Evolutionary conservation across 2,888 invertebrate species (phyloP).

Genomic region (Eurois occulta): DNA sequence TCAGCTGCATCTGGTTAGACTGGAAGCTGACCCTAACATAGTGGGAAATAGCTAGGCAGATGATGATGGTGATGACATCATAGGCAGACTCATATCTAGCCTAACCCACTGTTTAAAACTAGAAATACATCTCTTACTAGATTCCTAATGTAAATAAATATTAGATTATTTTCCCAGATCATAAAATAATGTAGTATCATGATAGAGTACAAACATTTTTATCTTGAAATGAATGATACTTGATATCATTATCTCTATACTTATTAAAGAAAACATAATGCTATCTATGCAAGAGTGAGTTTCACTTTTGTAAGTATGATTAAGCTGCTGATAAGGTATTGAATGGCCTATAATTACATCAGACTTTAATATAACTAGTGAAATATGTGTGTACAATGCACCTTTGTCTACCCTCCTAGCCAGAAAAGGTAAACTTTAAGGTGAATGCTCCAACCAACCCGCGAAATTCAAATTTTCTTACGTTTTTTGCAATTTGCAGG

Average conservation of each 20-base stretch:
- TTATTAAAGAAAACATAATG: slow-evolving; percentile 6
- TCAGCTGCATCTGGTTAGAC: background rate
- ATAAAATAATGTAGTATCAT: slow-evolving; percentile 6
- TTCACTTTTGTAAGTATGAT: background rate
- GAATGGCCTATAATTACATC: background rate
- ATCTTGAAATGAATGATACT: slow-evolving; percentile 24
- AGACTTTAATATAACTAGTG: background rate
- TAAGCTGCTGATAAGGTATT: slow-evolving; percentile 18
- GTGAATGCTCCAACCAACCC: too few species aligned
- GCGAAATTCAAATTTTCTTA: too few species aligned
- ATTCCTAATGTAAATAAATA: slow-evolving; percentile 13
- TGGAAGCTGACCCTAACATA: background rate
- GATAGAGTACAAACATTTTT: slow-evolving; percentile 16
- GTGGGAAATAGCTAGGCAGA: background rate
- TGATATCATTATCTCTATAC: slow-evolving; percentile 13
- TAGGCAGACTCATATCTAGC: background rate
- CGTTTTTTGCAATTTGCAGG: too few species aligned
- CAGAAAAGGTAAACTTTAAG: background rate
- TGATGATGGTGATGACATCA: background rate
- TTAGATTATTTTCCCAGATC: background rate
- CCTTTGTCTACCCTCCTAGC: background rate
- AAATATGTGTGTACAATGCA: background rate
- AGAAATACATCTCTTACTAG: background rate
- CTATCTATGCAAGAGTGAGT: slow-evolving; percentile 3
- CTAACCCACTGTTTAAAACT: background rate